Evolutionary conservation across 2,113 vertebrate species (phyloP).

Genomic region (Aegithalos caudatus): DNA sequence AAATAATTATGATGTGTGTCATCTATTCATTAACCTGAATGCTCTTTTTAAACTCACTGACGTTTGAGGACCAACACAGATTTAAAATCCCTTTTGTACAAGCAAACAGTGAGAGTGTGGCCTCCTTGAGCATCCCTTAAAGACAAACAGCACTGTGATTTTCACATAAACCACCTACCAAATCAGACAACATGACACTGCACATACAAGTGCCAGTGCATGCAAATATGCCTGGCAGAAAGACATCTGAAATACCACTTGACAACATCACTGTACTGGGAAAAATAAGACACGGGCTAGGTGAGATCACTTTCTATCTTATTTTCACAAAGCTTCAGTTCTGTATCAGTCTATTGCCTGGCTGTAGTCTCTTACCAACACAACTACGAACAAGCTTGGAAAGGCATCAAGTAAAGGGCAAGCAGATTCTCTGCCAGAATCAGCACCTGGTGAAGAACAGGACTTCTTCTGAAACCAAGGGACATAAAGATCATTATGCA

Average conservation of each 20-base stretch:
- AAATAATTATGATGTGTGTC: neutral
- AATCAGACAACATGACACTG: neutral
- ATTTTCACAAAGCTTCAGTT: neutral
- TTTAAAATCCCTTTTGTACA: neutral
- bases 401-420: neutral
- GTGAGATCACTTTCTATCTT: neutral
- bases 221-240: neutral
- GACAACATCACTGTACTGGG: neutral
- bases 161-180: neutral
- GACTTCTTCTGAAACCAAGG: neutral
- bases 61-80: neutral
- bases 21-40: constrained; percentile 44
- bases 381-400: neutral
- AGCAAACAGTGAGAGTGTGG: neutral
- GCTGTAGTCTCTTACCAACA: neutral
- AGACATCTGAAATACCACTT: neutral
- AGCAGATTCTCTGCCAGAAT: neutral
- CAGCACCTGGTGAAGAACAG: neutral
- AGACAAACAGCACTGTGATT: neutral
- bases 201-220: neutral
- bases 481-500: neutral
- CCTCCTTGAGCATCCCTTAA: neutral
- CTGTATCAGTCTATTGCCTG: neutral
- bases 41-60: constrained; percentile 36
- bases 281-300: neutral